A percentile compares a stretch with the other conserved stretches of the same genome.
Evolutionary conservation across 1,140 invertebrate species (phyloP).

Genomic region (Carposina sasakii): DNA sequence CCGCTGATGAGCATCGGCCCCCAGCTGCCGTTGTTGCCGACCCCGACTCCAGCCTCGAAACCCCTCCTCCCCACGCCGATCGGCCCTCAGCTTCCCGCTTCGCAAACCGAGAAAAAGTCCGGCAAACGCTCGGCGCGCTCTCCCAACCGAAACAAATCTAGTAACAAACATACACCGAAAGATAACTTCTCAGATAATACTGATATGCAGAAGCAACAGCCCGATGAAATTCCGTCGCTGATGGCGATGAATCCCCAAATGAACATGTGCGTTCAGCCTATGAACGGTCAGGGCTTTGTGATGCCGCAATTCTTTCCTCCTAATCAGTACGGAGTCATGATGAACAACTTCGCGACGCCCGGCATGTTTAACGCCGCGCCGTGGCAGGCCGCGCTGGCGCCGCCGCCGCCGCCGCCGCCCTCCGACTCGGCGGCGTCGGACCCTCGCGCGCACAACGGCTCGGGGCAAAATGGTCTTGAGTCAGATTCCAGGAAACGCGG

Average conservation of each 20-base stretch:
- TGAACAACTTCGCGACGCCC: slow-evolving; percentile 33
- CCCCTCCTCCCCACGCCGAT: slow-evolving; percentile 33
- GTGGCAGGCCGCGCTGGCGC: slow-evolving; percentile 49
- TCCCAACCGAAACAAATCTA: too few species aligned
- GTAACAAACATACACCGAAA: too few species aligned
- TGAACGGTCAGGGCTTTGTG: slow-evolving; percentile 48
- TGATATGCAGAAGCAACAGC: slow-evolving; percentile 25
- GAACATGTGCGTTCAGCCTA: slow-evolving; percentile 50
- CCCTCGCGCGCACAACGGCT: slow-evolving; percentile 24
- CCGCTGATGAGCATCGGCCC: slow-evolving; percentile 57
- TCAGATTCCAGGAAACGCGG: slow-evolving; percentile 66
- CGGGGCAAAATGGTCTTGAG: slow-evolving; percentile 49
- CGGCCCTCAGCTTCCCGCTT: slow-evolving; percentile 44
- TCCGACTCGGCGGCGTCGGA: slow-evolving; percentile 36
- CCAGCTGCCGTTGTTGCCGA: slow-evolving; percentile 33
- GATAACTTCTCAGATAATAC: too few species aligned
- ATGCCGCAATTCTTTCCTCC: slow-evolving; percentile 51
- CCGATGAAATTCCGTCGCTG: slow-evolving; percentile 50
- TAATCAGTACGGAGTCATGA: slow-evolving; percentile 61
- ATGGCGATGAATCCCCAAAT: slow-evolving; percentile 60
- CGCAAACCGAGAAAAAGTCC: too few species aligned
- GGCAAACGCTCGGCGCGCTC: too few species aligned
- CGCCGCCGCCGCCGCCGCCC: slow-evolving; percentile 44
- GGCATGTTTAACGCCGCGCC: slow-evolving; percentile 36
- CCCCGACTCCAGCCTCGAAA: slow-evolving; percentile 31